Base-by-base conservation (phyloP, 2,888 invertebrate species). In the Reticulitermes lucifugus region DNA sequence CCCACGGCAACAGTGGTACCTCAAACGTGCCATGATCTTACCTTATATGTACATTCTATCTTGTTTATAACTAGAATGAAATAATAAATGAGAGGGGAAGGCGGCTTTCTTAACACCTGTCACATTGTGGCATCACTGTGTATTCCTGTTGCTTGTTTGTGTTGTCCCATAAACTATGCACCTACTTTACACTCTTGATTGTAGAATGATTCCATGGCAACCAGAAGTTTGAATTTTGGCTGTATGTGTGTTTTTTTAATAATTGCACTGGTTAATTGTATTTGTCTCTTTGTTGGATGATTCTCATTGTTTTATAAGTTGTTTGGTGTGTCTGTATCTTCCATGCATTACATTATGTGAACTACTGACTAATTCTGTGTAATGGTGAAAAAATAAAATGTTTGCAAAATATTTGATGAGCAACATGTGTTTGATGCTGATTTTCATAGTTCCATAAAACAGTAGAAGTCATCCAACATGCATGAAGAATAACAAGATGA, bases 51-150 rank as follows among this genome's bases (percentile, higher is more conserved):
- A 35, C 35, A 35, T 1, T 4, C 35, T 35, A 35, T 35, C 35
- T 35, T 35, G 35, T 35, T 46, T 46, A 46, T 46, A 12, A 46
- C 10, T 46, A 46, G 9, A 4, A 55, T 55, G 14, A 4, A 55
- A 55, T 55, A 0, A 46, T 12, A 46, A 46, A 18, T 55, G 18
- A 4, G 4, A 51, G 46, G 46, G 14, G 46, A 60, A 21, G 60
- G 60, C 5, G 65, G n/a, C 65, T 65, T 65, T 65, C 25, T 65
- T 25, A 65, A 65, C 65, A 65, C 12, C 65, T 25, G 65, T 65
- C 65, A 65, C n/a, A 65, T 65, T 65, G 65, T 60, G 65, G 65
- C 25, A 25, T 65, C 65, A 65, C n/a, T 65, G n/a, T 65, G 65
- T 65, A n/a, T 55, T 55, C 12, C 55, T 55, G 14, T 65, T 65